Evolutionary conservation across 2,888 invertebrate genomes (phyloP).

Genomic region (Chymomyza caudatula): DNA sequence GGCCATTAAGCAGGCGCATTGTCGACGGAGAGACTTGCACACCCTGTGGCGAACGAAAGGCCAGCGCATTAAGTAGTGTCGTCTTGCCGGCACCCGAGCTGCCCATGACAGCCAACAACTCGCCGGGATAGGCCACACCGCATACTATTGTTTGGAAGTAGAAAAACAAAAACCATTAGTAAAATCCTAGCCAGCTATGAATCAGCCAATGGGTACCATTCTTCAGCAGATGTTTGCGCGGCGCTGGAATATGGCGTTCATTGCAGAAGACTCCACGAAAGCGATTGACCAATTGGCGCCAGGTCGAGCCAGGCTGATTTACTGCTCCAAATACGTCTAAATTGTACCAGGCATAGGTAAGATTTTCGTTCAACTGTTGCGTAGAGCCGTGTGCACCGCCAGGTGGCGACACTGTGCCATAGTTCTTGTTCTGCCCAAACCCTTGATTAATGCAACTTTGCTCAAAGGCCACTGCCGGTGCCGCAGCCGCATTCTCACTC

Average conservation of each 20-base stretch:
- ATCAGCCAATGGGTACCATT: conserved; percentile 82
- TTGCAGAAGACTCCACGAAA: conserved; percentile 77
- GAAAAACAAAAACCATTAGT: too few species aligned
- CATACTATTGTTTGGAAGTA: conserved; percentile 85
- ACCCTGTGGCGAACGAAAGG: conserved; percentile 86
- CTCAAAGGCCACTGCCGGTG: conserved; percentile 40
- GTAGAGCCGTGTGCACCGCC: conserved; percentile 20
- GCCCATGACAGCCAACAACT: conserved; percentile 91
- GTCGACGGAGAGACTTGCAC: conserved; percentile 81
- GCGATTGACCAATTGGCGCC: conserved; percentile 78
- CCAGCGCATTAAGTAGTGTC: conserved; percentile 92
- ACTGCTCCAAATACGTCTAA: conserved; percentile 86
- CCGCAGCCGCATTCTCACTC: conserved; percentile 24
- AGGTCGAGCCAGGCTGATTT: conserved; percentile 78
- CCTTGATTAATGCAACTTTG: conserved; percentile 68
- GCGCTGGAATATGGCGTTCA: conserved; percentile 75
- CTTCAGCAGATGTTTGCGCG: conserved; percentile 85
- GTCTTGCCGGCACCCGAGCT: conserved; percentile 97
- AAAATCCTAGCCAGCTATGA: too few species aligned
- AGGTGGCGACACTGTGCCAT: conserved; percentile 65
- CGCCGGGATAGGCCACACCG: conserved; percentile 91
- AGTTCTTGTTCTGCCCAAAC: conserved; percentile 66
- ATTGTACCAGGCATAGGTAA: conserved; percentile 89
- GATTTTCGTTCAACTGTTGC: conserved; percentile 68
- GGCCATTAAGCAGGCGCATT: conserved; percentile 85